Percentiles rank a stretch among this genome's conserved stretches.
These are phyloP conservation scores for Perca flavescens DNA, from an alignment of 2,113 vertebrate species.

Conservation along the genomic window DNA sequence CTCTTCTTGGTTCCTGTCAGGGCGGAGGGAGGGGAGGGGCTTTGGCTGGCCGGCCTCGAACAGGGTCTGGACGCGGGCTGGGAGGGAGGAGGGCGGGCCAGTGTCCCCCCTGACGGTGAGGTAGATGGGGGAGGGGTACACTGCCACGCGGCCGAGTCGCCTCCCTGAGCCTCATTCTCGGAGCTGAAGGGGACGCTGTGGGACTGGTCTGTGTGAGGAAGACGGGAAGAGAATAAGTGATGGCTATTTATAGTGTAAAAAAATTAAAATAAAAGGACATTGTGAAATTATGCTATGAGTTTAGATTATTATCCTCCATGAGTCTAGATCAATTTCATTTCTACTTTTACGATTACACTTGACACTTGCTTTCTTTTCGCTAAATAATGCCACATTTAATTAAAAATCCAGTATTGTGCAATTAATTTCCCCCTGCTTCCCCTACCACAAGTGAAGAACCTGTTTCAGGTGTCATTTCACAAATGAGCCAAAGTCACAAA, in stretches of 20 bases:
- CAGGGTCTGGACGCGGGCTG: constrained; percentile 71
- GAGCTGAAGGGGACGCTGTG: constrained; percentile 87
- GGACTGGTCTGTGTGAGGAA: constrained; percentile 87
- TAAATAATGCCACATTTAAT: no score
- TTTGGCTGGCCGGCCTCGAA: constrained; percentile 87
- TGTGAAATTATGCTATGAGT: neutral
- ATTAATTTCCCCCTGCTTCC: neutral
- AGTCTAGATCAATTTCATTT: neutral
- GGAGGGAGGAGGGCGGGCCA: constrained; percentile 73
- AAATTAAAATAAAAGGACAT: neutral
- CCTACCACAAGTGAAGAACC: neutral
- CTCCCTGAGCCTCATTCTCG: constrained; percentile 87
- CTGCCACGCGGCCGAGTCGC: constrained; percentile 89
- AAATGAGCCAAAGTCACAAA: neutral
- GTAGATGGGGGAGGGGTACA: constrained; percentile 93
- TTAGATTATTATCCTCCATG: neutral
- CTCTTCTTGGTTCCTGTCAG: constrained; percentile 89
- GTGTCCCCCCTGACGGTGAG: constrained; percentile 91
- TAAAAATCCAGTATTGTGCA: neutral
- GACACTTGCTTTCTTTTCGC: neutral
- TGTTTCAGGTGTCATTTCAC: neutral
- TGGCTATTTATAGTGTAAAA: neutral
- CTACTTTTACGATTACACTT: neutral
- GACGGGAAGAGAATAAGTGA: neutral
- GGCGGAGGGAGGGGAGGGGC: constrained; percentile 82